A percentile compares a stretch with the other conserved stretches of the same genome.
Conservation (phyloP, 2,113 vertebrate species). For the Chionodraco myersi region DNA sequence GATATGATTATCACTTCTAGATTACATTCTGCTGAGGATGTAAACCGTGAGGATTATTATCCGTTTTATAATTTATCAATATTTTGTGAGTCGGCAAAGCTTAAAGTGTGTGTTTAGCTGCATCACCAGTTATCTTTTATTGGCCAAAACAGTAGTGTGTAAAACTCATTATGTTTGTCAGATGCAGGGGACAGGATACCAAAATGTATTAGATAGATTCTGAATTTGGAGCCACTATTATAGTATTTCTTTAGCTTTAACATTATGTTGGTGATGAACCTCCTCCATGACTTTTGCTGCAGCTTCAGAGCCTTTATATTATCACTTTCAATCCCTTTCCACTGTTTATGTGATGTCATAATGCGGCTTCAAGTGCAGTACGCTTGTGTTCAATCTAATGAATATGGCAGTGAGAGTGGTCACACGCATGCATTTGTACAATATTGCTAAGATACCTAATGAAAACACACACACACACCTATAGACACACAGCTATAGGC, state of each 20-base stretch:
- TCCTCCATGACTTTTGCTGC: not conserved
- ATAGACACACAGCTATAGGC: slow-evolving; percentile 16
- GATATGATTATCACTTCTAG: slow-evolving; percentile 22
- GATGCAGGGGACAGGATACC: not conserved
- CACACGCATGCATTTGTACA: not conserved
- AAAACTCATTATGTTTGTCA: not conserved
- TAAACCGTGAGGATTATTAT: not conserved
- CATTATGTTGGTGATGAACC: not conserved
- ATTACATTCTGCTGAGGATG: slow-evolving; percentile 8
- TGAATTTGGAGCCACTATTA: not conserved
- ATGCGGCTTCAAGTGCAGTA: not conserved
- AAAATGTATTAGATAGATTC: not conserved
- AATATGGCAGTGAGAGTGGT: not conserved
- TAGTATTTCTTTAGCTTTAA: not conserved
- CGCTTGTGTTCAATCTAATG: not conserved
- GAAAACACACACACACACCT: not conserved
- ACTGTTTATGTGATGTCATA: not conserved
- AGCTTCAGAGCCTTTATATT: slow-evolving; percentile 1
- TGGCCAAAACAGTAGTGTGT: not conserved
- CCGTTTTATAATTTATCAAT: not conserved
- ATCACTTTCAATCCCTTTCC: slow-evolving; percentile 22
- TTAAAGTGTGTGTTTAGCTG: not conserved
- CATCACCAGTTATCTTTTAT: not conserved
- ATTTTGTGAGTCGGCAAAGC: not conserved
- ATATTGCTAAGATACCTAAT: not conserved